Evolutionary conservation across 2,888 invertebrate genomes (phyloP).

Genomic region (Eupeodes luniger): DNA sequence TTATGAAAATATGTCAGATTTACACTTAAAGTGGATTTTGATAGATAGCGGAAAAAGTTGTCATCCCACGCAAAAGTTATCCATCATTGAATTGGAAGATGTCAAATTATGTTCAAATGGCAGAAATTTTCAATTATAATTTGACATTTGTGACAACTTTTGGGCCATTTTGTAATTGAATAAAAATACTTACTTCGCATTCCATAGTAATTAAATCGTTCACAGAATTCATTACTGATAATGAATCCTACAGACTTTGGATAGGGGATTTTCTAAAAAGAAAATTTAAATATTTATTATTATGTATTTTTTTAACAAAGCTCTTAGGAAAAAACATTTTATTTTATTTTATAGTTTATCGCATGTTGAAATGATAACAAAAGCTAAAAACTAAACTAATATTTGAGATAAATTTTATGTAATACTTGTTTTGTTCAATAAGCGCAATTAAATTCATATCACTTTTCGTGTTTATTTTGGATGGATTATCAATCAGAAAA

Average conservation of each 20-base stretch:
- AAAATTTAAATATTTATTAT: background rate
- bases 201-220: conserved; percentile 97
- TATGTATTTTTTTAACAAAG: background rate
- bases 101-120: too few relatives aligned
- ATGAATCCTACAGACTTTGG: conserved; percentile 95
- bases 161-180: background rate
- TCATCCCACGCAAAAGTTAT: too few relatives aligned
- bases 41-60: too few relatives aligned
- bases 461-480: background rate
- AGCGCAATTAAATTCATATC: conserved; percentile 9
- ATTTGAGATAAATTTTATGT: background rate
- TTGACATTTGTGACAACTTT: too few relatives aligned
- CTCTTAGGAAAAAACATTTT: too few relatives aligned
- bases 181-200: conserved; percentile 90
- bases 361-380: background rate
- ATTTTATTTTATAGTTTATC: background rate
- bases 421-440: background rate
- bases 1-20: too few relatives aligned
- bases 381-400: background rate
- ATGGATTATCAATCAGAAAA: conserved; percentile 4
- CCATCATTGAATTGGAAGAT: too few relatives aligned
- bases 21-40: too few relatives aligned
- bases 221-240: conserved; percentile 97
- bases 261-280: conserved; percentile 82
- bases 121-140: too few relatives aligned